Base-by-base conservation (phyloP, 2,888 invertebrate species). In the Hoplodrina ambigua region DNA sequence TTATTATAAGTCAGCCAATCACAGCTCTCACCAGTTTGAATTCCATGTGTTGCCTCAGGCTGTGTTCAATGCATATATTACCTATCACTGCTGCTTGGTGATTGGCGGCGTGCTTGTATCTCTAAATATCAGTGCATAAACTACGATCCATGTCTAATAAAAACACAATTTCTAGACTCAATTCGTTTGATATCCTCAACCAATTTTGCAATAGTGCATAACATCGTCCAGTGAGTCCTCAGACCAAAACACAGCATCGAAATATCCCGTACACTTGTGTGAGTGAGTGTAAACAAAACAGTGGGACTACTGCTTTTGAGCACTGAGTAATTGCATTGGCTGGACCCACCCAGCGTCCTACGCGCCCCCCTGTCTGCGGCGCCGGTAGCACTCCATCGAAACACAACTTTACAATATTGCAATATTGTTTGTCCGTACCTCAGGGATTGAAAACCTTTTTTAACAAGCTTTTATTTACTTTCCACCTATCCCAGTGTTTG, bases 311-410 rank as follows among this genome's bases (percentile, higher is more conserved):
- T 52, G 44, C n/a, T 17, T 19, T 30, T 1, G n/a, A n/a, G 37
- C 4, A 52, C 46, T 7, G n/a, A 50, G 52, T 76, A 69, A 69
- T 73, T 76, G 69, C 76, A 68, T 46, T 50, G 20, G 8, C 69
- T 50, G 25, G 11, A n/a, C 58, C 46, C 46, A 13, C 50, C 61
- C 44, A 4, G 2, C 49, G 13, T n/a, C 46, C 46, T 15, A 46
- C 5, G 17, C 17, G 46, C 30, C 68, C 57, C 65, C 46, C 55
- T 17, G 76, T 60, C 76, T 59, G 54, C 59, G 1, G 8, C 33
- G n/a, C 25, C 37, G 25, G 25, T 67, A 59, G n/a, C 8, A 30
- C 60, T 41, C 52, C 56, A 60, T 76, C 59, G 68, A 68, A 68
- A n/a, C 59, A 56, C 15, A 11, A 8, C 20, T 69, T 4, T 20